These are phyloP conservation scores for Aldabrachelys gigantea DNA, from an alignment of 2,113 vertebrate genomes.

Conservation along the genomic window DNA sequence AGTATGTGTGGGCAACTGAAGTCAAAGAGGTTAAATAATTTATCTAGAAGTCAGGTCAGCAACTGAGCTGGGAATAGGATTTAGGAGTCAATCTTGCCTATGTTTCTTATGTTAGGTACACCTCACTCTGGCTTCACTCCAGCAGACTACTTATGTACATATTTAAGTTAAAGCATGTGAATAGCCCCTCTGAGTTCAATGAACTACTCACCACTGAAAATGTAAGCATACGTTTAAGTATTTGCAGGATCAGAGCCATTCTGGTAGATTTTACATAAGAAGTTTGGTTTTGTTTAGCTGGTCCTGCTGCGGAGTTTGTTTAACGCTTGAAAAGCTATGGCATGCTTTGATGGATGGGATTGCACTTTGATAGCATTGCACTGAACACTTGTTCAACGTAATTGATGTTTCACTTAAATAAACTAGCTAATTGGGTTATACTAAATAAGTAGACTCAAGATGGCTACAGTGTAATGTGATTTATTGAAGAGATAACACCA, in stretches of 20 bases:
- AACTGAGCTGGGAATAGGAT: background rate
- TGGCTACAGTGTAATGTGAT: background rate
- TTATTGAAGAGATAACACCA: background rate
- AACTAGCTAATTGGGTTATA: background rate
- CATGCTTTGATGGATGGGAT: background rate
- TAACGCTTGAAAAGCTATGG: background rate
- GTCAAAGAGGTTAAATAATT: background rate
- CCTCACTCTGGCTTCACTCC: background rate
- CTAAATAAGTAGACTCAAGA: background rate
- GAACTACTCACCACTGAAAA: background rate
- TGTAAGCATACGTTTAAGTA: background rate
- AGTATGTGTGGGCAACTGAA: background rate
- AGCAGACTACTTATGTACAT: background rate
- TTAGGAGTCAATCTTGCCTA: background rate
- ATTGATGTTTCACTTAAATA: background rate
- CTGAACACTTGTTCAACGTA: background rate
- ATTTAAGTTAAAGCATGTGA: background rate
- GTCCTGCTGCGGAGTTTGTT: background rate
- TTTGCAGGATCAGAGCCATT: accelerated
- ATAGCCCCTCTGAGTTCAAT: background rate
- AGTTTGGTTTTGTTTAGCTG: background rate
- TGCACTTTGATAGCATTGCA: background rate
- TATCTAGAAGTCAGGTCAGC: background rate
- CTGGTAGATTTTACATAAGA: background rate
- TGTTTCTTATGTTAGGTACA: background rate